Conservation (phyloP, 2,888 invertebrate species). For the Phyto melanocephala region DNA sequence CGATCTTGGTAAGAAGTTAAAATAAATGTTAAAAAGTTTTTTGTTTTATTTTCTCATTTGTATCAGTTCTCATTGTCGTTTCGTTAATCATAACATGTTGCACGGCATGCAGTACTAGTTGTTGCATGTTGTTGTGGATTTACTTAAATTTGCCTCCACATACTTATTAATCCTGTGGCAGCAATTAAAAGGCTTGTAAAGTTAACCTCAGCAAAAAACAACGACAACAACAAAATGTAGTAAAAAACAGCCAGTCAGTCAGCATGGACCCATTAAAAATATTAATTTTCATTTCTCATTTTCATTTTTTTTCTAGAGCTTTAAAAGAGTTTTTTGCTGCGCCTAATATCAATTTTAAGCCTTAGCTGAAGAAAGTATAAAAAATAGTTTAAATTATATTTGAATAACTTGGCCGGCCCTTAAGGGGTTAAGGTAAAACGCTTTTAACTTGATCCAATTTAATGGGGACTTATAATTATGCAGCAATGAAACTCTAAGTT, state of each 20-base stretch:
- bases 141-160: slow-evolving; percentile 37
- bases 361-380: background rate
- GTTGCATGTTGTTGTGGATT: slow-evolving; percentile 30
- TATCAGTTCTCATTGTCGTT: slow-evolving; percentile 50
- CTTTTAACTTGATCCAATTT: slow-evolving; percentile 67
- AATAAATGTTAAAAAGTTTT: slow-evolving; percentile 55
- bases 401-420: background rate
- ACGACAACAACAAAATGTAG: slow-evolving; percentile 11
- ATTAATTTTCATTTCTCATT: background rate
- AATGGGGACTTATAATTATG: slow-evolving; percentile 75
- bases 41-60: background rate
- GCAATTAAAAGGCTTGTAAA: slow-evolving; percentile 64
- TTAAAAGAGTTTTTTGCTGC: background rate
- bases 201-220: background rate
- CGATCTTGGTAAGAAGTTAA: slow-evolving; percentile 58
- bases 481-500: slow-evolving; percentile 66
- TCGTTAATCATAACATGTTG: slow-evolving; percentile 64
- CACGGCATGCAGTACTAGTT: slow-evolving; percentile 57
- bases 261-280: slow-evolving; percentile 48
- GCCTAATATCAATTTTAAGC: slow-evolving; percentile 15
- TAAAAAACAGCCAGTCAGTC: slow-evolving; percentile 46
- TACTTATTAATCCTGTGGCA: slow-evolving; percentile 61
- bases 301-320: background rate
- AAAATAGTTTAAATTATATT: background rate
- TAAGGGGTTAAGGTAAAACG: slow-evolving; percentile 46